Evolutionary conservation across 2,113 vertebrate genomes (phyloP), one percentile per base, ranked within the genome.

Genomic region (Condylura cristata): DNA sequence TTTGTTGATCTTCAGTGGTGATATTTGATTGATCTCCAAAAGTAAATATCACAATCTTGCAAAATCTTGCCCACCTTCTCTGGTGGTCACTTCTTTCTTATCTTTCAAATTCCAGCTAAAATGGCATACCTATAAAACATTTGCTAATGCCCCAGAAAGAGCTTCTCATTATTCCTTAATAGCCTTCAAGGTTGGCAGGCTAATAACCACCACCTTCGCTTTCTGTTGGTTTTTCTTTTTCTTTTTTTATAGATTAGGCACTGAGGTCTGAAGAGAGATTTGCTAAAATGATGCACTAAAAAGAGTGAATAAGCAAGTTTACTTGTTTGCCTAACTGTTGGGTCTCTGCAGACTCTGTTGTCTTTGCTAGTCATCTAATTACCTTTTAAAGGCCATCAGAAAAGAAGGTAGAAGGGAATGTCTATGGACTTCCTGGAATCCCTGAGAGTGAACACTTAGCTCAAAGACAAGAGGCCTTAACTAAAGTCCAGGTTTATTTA

Each of bases 401-500:
- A 3, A 13, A 34, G 3, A 8, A 9, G 18, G 68, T 1, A 0
- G 51, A 75, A 53, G 18, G 39, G 3, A 74, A 1, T 37, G 8
- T 72, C n/a, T 70, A 30, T 30, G 16, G 68, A 58, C 10, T 75
- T 85, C 22, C 32, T 46, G 65, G 65, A 90, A 61, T 93, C 46
- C 39, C 48, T 66, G 63, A 51, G 7, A 6, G 20, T 79, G n/a
- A 94, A 58, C 6, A 30, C 20, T 93, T 80, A 60, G 30, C 51
- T 80, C 46, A 96, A 63, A 91, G 14, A 28, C 28, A 74, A 75
- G 89, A 72, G 39, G 37, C 12, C n/a, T 90, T 91, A 83, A 70
- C 85, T 82, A 90, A 95, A 91, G 63, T 51, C 22, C 11, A 1
- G 34, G 26, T 79, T 90, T 94, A 51, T 95, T 89, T 89, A 86